These are phyloP conservation scores for Syngnathus typhle DNA, from an alignment of 2,113 vertebrate species.

Conservation along the genomic window DNA sequence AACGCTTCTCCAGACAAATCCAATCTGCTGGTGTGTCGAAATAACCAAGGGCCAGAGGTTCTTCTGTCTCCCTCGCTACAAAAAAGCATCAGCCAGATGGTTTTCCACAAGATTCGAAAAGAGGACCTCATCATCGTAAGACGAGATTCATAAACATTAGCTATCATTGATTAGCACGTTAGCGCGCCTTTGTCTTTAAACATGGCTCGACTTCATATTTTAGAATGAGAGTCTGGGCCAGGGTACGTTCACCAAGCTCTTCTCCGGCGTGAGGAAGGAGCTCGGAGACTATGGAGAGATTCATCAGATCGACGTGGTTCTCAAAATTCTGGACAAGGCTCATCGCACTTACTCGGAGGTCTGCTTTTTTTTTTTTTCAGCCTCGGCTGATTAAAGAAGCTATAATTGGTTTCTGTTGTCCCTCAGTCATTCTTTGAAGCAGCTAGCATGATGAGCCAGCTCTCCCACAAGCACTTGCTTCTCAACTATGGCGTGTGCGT, in stretches of 20 bases:
- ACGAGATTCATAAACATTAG: conserved; percentile 1
- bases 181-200: not conserved
- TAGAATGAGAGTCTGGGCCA: conserved; percentile 90
- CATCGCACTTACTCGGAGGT: conserved; percentile 96
- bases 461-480: conserved; percentile 91
- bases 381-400: not conserved
- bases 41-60: conserved; percentile 76
- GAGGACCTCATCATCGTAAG: conserved; percentile 90
- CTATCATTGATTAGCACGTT: not conserved
- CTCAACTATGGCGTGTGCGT: conserved; percentile 95
- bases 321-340: conserved; percentile 91
- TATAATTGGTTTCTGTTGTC: not conserved
- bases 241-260: conserved; percentile 95
- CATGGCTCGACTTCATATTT: not conserved
- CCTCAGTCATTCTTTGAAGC: conserved; percentile 95
- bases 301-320: conserved; percentile 86
- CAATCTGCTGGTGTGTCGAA: conserved; percentile 90
- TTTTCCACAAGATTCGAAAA: conserved; percentile 96
- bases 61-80: conserved; percentile 75
- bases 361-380: not conserved
- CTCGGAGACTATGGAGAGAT: conserved; percentile 86
- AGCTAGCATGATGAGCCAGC: conserved; percentile 98
- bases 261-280: conserved; percentile 85
- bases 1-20: conserved; percentile 80
- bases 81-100: conserved; percentile 92